These are phyloP conservation scores for Porites cylindrica DNA, from an alignment of 92 coral and sea anemone species.

Conservation along the genomic window DNA sequence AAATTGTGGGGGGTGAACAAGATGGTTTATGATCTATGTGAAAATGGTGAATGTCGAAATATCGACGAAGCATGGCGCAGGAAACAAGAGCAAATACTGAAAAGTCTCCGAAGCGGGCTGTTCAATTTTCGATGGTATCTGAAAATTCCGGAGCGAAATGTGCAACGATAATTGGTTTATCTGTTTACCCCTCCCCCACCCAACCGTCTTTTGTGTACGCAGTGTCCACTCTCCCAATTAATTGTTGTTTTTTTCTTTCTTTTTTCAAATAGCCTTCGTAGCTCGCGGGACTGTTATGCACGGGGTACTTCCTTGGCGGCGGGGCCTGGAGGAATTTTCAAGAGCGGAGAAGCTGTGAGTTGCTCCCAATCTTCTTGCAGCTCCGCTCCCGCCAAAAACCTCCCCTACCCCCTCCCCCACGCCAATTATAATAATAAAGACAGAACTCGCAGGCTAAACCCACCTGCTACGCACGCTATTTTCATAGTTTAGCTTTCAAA, in stretches of 20 bases:
- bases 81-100: not conserved
- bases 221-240: not conserved
- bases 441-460: not conserved
- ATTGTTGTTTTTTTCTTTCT: not conserved
- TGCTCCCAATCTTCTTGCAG: no score
- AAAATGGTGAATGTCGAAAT: no score
- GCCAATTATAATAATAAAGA: not conserved
- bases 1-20: no score
- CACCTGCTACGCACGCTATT: not conserved
- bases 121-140: not conserved
- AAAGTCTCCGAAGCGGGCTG: constrained; percentile 6
- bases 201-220: not conserved
- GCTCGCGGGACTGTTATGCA: no score
- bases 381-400: no score
- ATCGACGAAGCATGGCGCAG: no score
- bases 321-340: no score
- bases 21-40: no score
- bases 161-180: not conserved
- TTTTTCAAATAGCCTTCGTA: no score
- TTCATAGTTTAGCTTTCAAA: not conserved
- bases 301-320: no score
- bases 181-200: not conserved
- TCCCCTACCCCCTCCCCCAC: not conserved
- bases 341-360: no score
- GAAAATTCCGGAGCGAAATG: not conserved